These are phyloP conservation scores for Dynastes grantii DNA, from an alignment of 2,888 invertebrate genomes.

Conservation along the genomic window DNA sequence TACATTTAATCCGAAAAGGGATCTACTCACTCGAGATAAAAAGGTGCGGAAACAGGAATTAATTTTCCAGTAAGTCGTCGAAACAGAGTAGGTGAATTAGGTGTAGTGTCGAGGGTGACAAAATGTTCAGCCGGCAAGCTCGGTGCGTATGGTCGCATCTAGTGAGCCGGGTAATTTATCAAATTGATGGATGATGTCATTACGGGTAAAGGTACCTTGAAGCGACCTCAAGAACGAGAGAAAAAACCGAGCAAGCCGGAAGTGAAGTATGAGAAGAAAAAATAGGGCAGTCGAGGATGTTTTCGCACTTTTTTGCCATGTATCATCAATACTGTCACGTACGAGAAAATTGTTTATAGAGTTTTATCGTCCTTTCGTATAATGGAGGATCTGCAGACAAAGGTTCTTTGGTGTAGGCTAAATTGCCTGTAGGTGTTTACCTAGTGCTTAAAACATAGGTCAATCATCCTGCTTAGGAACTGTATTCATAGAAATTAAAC, in stretches of 20 bases:
- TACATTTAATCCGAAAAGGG: not conserved
- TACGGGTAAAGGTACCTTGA: conserved; percentile 39
- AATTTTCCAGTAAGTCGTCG: conserved; percentile 40
- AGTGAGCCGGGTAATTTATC: conserved; percentile 48
- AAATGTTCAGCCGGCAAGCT: conserved; percentile 42
- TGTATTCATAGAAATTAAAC: no score
- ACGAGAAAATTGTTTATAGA: conserved; percentile 8
- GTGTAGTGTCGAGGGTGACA: conserved; percentile 48
- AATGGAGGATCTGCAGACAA: not conserved
- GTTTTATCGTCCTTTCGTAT: not conserved
- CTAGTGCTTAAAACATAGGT: no score
- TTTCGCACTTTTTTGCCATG: conserved; percentile 25
- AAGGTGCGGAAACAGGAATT: conserved; percentile 32
- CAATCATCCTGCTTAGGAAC: no score
- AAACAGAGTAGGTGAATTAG: conserved; percentile 41
- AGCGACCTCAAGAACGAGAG: conserved; percentile 33
- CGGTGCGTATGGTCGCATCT: conserved; percentile 45
- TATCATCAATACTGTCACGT: conserved; percentile 16
- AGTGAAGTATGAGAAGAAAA: conserved; percentile 5
- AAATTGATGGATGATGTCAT: conserved; percentile 52
- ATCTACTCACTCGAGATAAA: conserved; percentile 4
- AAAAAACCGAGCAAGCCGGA: conserved; percentile 12
- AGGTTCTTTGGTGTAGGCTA: no score
- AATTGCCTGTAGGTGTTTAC: no score
- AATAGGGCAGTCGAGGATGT: conserved; percentile 18